Evolutionary conservation across 2,888 invertebrate genomes (phyloP), one percentile per base, ranked within the genome.

Genomic region (Coenonympha glycerion): DNA sequence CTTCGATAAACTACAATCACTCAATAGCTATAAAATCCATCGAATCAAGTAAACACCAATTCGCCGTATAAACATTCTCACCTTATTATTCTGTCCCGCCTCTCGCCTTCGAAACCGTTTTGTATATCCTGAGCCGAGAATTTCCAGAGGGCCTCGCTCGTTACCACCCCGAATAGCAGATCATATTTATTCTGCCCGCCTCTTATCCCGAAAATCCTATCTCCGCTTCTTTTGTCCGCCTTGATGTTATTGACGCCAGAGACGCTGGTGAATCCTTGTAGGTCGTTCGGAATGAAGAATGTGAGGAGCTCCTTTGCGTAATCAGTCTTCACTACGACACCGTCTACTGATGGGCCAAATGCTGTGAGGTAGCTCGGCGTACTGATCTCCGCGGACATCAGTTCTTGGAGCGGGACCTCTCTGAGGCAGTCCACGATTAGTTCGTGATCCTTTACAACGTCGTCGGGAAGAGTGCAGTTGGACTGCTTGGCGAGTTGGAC

Each of bases 331-430:
- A 98, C 96, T 52, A 98, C 96, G 48, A 97, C 96, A 45, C 96
- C 97, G 71, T 97, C 97, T 34, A 97, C 95, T 65, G 96, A 95
- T 0, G 97, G 97, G 0, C 97, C 98, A 67, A 97, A 98, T 0
- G 95, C 92, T 57, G 93, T 94, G 41, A 95, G 81, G 71, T 94
- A 95, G 47, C 93, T 93, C 0, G 95, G 95, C 3, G 94, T 92
- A 56, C 89, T 90, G 44, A 94, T 92, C 68, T 93, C 94, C 1
- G 93, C 92, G 4, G 89, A 89, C 84, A 94, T 91, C 3, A 95
- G 86, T 59, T 93, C 92, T 37, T 92, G 91, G 6, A 95, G 79
- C 2, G 92, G 89, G 1, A 92, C 91, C 67, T 94, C 93, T 56
- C 95, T 87, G 13, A 95, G 88, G 66, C 95, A 95, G 71, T 95